These are phyloP conservation scores for Drosophila affinis DNA, from an alignment of 2,888 invertebrate species.

Conservation along the genomic window DNA sequence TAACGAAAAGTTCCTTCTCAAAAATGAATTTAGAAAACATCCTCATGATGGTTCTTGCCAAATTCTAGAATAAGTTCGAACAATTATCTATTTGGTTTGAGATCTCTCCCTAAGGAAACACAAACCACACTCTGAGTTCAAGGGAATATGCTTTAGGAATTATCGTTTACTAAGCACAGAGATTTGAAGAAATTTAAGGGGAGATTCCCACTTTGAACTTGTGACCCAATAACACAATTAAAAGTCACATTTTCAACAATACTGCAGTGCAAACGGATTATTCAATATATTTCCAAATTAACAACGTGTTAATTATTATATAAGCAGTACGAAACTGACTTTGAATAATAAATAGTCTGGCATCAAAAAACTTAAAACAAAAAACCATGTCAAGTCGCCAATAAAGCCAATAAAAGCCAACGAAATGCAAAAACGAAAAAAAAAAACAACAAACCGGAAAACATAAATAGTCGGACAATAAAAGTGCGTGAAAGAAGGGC, in stretches of 20 bases:
- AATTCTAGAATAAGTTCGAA: no score
- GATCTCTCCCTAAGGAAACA: no score
- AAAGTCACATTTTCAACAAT: constrained; percentile 12
- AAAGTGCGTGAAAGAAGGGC: constrained; percentile 73
- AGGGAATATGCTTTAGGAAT: neutral
- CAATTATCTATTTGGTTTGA: neutral
- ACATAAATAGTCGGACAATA: constrained; percentile 58
- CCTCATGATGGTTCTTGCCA: no score
- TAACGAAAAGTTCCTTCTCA: no score
- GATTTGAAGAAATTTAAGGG: neutral
- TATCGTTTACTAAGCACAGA: neutral
- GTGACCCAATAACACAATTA: constrained; percentile 29
- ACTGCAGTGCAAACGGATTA: constrained; percentile 31
- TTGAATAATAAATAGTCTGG: constrained; percentile 65
- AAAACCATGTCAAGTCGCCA: constrained; percentile 69
- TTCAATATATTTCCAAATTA: constrained; percentile 59
- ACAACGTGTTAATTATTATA: constrained; percentile 63
- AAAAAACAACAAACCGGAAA: constrained; percentile 59
- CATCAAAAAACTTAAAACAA: constrained; percentile 14
- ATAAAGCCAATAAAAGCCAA: constrained; percentile 54
- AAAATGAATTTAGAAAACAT: no score
- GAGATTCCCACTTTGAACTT: constrained; percentile 8
- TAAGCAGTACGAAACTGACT: constrained; percentile 55
- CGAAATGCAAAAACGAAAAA: constrained; percentile 40
- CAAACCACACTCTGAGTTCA: neutral